Evolutionary conservation across 2,888 invertebrate genomes (phyloP).

Genomic region (Erebia epiphron): DNA sequence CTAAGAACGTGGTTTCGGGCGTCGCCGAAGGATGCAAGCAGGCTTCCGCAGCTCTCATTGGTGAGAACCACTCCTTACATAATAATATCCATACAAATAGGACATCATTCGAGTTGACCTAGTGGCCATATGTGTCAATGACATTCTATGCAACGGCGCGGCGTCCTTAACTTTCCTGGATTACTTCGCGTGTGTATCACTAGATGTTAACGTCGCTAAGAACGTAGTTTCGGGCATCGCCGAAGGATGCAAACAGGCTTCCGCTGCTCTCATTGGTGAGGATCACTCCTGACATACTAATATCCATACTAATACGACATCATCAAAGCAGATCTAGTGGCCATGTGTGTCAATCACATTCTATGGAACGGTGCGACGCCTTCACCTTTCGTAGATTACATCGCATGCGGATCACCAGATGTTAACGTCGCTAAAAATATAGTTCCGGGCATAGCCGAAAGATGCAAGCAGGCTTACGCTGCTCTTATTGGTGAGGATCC

Average conservation of each 20-base stretch:
- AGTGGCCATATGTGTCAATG: too few relatives aligned
- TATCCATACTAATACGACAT: too few relatives aligned
- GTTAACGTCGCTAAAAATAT: conserved; percentile 87
- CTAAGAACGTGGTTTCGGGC: conserved; percentile 88
- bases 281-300: too few relatives aligned
- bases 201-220: conserved; percentile 87
- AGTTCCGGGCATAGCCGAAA: conserved; percentile 91
- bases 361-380: conserved; percentile 84
- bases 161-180: conserved; percentile 97
- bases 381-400: conserved; percentile 97
- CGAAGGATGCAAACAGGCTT: conserved; percentile 92
- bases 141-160: not conserved
- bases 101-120: too few relatives aligned
- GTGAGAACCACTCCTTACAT: conserved; percentile 71
- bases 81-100: too few relatives aligned
- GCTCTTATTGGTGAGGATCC: conserved; percentile 89
- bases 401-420: conserved; percentile 93
- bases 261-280: conserved; percentile 93
- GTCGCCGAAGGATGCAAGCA: conserved; percentile 92
- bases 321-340: too few relatives aligned
- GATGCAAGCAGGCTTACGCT: conserved; percentile 92
- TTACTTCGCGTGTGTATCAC: conserved; percentile 95
- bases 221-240: conserved; percentile 90
- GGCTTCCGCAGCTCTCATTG: conserved; percentile 93
- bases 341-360: not conserved